These are phyloP conservation scores for Agrilus biguttatus DNA, from an alignment of 2,888 invertebrate species.

Conservation along the genomic window DNA sequence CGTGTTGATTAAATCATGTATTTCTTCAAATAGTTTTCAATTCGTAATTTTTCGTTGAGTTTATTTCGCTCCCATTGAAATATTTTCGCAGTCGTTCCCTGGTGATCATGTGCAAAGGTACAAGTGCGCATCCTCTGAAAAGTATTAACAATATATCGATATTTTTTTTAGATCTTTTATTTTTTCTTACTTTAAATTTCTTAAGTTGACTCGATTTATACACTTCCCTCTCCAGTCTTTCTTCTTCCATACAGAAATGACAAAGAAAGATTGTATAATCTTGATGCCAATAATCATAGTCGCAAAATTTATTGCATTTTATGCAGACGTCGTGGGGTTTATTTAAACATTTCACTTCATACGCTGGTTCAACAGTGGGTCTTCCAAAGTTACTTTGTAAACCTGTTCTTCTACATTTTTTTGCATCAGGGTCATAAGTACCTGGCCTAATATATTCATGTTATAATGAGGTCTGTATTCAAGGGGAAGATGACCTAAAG, in stretches of 20 bases:
- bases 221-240: conserved; percentile 20
- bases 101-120: conserved; percentile 26
- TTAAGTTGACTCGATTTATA: conserved; percentile 18
- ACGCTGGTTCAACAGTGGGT: conserved; percentile 27
- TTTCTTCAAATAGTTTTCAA: conserved; percentile 26
- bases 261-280: conserved; percentile 28
- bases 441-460: conserved; percentile 18
- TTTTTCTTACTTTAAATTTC: conserved; percentile 18
- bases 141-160: neutral
- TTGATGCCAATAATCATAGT: conserved; percentile 36
- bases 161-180: neutral
- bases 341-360: conserved; percentile 31
- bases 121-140: conserved; percentile 30
- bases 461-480: neutral
- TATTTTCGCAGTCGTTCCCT: conserved; percentile 24
- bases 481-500: neutral
- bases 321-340: conserved; percentile 28
- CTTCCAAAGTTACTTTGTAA: conserved; percentile 31
- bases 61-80: conserved; percentile 17
- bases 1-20: conserved; percentile 6
- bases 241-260: conserved; percentile 30
- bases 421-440: conserved; percentile 15
- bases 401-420: conserved; percentile 20
- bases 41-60: conserved; percentile 19
- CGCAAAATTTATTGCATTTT: conserved; percentile 27